Conservation (phyloP, 2,888 invertebrate species). For the Monoplex corrugatus region DNA sequence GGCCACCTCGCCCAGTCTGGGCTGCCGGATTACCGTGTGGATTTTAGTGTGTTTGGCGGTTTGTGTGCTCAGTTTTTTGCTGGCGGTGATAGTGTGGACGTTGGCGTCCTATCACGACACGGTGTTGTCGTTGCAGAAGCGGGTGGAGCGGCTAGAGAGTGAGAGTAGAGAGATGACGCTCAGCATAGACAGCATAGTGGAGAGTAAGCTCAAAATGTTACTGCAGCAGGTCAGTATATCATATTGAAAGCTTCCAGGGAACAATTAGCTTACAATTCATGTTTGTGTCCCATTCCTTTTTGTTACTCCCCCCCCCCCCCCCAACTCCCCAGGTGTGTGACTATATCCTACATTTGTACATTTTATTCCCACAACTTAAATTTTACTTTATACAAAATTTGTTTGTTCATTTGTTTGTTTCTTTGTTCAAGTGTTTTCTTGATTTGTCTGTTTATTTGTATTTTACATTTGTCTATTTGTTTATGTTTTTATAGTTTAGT, state of each 20-base stretch:
- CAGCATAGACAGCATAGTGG: conserved; percentile 52
- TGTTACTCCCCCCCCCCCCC: background rate
- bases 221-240: conserved; percentile 51
- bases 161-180: conserved; percentile 49
- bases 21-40: conserved; percentile 60
- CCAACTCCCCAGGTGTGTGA: too few species aligned
- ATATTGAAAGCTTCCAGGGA: background rate
- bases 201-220: conserved; percentile 46
- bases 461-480: too few species aligned
- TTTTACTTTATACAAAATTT: too few species aligned
- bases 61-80: conserved; percentile 57
- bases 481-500: too few species aligned
- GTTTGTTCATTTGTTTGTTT: too few species aligned
- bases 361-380: too few species aligned
- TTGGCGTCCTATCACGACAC: conserved; percentile 58
- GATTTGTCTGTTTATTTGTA: too few species aligned
- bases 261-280: background rate
- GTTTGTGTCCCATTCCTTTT: background rate
- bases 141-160: conserved; percentile 56
- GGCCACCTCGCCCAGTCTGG: conserved; percentile 27
- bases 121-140: conserved; percentile 56
- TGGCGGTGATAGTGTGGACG: conserved; percentile 61
- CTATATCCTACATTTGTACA: too few species aligned
- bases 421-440: too few species aligned
- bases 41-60: conserved; percentile 60